Conservation (phyloP, 2,888 invertebrate genomes). For the Lycophotia porphyrea region DNA sequence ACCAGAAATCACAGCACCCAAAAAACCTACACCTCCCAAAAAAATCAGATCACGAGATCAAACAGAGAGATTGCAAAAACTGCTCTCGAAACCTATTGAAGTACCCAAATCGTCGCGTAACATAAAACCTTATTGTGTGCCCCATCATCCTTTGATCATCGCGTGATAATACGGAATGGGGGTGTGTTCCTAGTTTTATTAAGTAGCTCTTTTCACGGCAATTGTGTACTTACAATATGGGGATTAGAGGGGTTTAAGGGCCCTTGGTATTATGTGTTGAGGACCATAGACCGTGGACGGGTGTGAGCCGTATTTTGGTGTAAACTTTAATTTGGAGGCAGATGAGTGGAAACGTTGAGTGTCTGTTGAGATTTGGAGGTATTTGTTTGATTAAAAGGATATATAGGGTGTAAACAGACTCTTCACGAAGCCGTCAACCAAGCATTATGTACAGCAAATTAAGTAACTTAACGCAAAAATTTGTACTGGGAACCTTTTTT, state of each 20-base stretch:
- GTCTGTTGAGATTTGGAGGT: slow-evolving; percentile 20
- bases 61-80: slow-evolving; percentile 50
- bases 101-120: slow-evolving; percentile 72
- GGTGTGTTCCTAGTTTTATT: slow-evolving; percentile 74
- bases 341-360: slow-evolving; percentile 67
- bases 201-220: slow-evolving; percentile 88
- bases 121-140: slow-evolving; percentile 82
- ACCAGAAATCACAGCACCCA: background rate
- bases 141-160: slow-evolving; percentile 84
- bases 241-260: slow-evolving; percentile 83
- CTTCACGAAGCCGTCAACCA: no score
- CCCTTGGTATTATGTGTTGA: slow-evolving; percentile 76
- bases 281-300: slow-evolving; percentile 68
- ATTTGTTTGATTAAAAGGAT: slow-evolving; percentile 47
- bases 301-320: slow-evolving; percentile 59
- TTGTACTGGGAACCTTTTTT: no score
- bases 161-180: slow-evolving; percentile 82
- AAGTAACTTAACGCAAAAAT: no score
- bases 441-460: no score
- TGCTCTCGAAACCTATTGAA: slow-evolving; percentile 57
- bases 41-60: slow-evolving; percentile 43
- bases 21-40: slow-evolving; percentile 21
- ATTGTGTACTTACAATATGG: slow-evolving; percentile 84
- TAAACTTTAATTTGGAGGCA: slow-evolving; percentile 73
- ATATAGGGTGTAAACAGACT: no score